Evolutionary conservation across 2,888 invertebrate species (phyloP).

Genomic region (Leptarthrus brevirostris): DNA sequence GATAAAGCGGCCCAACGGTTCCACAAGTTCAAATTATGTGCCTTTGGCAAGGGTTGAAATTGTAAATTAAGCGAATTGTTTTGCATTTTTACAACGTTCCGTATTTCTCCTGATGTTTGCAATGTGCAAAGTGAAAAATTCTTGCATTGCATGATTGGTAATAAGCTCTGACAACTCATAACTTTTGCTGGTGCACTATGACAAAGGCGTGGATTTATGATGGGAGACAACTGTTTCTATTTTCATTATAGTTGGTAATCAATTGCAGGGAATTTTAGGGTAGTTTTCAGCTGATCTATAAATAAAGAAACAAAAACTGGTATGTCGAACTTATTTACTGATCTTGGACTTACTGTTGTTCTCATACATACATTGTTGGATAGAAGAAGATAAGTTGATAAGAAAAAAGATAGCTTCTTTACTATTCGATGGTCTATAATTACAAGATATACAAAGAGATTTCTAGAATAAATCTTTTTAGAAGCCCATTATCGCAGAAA

Average conservation of each 20-base stretch:
- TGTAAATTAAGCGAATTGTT: conserved; percentile 51
- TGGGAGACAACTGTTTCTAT: background rate
- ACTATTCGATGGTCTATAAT: too few relatives aligned
- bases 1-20: conserved; percentile 37
- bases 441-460: too few relatives aligned
- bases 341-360: too few relatives aligned
- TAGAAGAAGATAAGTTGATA: too few relatives aligned
- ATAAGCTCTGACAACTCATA: conserved; percentile 44
- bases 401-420: too few relatives aligned
- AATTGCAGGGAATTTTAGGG: too few relatives aligned
- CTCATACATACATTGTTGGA: too few relatives aligned
- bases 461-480: too few relatives aligned
- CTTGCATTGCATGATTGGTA: conserved; percentile 47
- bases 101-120: conserved; percentile 17
- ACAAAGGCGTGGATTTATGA: conserved; percentile 21
- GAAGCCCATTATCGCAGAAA: too few relatives aligned
- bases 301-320: too few relatives aligned
- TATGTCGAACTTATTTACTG: too few relatives aligned
- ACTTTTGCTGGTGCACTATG: conserved; percentile 30
- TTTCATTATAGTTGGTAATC: background rate
- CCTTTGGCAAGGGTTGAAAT: conserved; percentile 49
- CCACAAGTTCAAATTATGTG: conserved; percentile 50
- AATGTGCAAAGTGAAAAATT: conserved; percentile 33
- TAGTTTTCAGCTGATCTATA: too few relatives aligned
- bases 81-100: conserved; percentile 38